phyloP scores from a whole-genome alignment of 1,140 invertebrate genomes.

The Drosophila guanche region DNA sequence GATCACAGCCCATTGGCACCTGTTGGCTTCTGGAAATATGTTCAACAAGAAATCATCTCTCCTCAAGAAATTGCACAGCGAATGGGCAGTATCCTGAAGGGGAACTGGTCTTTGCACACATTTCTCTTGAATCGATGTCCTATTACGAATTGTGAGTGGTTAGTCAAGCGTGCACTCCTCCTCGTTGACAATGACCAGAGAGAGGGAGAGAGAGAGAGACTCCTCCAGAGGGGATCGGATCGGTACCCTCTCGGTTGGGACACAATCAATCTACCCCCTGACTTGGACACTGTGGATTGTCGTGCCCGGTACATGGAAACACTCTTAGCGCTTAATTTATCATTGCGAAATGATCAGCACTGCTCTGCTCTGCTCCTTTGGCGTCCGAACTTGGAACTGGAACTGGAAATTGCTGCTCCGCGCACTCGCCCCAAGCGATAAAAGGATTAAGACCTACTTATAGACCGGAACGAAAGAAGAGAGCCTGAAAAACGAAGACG shows the following conservation, averaged over 20 bases:
- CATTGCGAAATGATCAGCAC: slow-evolving; percentile 78
- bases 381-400: slow-evolving; percentile 5
- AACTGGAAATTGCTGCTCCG: slow-evolving; percentile 50
- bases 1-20: slow-evolving; percentile 83
- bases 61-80: slow-evolving; percentile 4
- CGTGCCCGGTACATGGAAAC: slow-evolving; percentile 76
- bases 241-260: slow-evolving; percentile 14
- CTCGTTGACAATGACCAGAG: slow-evolving; percentile 70
- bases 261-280: slow-evolving; percentile 78
- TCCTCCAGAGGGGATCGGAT: not conserved
- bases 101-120: slow-evolving; percentile 71
- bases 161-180: slow-evolving; percentile 45
- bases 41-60: slow-evolving; percentile 80
- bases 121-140: slow-evolving; percentile 52
- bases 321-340: slow-evolving; percentile 83
- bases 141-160: slow-evolving; percentile 73
- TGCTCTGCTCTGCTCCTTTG: slow-evolving; percentile 32
- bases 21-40: slow-evolving; percentile 84
- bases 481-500: slow-evolving; percentile 6
- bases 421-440: slow-evolving; percentile 61
- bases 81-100: slow-evolving; percentile 10
- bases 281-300: slow-evolving; percentile 76
- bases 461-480: slow-evolving; percentile 44
- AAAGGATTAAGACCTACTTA: slow-evolving; percentile 75
- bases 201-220: slow-evolving; percentile 1